These are phyloP conservation scores for Tuta absoluta DNA, from an alignment of 2,888 invertebrate species.

Conservation along the genomic window DNA sequence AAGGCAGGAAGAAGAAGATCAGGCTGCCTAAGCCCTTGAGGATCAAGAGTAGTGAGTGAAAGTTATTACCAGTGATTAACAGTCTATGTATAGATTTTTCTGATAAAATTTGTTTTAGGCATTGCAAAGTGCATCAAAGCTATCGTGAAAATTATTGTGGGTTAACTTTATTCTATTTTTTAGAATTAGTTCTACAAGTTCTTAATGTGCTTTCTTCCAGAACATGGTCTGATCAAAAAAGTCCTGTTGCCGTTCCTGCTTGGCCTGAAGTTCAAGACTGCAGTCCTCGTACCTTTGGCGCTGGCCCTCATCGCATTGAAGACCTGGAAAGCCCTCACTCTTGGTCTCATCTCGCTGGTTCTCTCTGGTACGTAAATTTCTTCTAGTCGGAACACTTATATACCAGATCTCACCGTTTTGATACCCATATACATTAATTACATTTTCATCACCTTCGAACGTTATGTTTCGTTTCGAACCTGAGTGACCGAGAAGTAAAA, in stretches of 20 bases:
- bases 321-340: constrained; percentile 94
- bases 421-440: too few relatives aligned
- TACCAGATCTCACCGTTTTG: too few relatives aligned
- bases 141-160: too few relatives aligned
- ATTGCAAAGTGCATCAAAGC: too few relatives aligned
- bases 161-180: too few relatives aligned
- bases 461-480: too few relatives aligned
- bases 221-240: constrained; percentile 91
- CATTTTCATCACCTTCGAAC: too few relatives aligned
- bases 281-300: constrained; percentile 90
- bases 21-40: constrained; percentile 78
- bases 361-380: constrained; percentile 82
- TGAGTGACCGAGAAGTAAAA: too few relatives aligned
- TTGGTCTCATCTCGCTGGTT: constrained; percentile 91
- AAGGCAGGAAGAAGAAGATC: constrained; percentile 76
- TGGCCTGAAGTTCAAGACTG: constrained; percentile 92
- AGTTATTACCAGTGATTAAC: constrained; percentile 3
- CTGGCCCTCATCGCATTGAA: constrained; percentile 91
- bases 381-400: background rate
- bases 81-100: too few relatives aligned
- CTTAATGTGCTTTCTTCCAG: constrained; percentile 69
- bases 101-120: too few relatives aligned
- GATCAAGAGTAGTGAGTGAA: constrained; percentile 73
- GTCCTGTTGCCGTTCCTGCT: constrained; percentile 92
- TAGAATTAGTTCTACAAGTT: background rate